Evolutionary conservation across 2,797 vertebrate genomes (phyloP), one percentile per base, ranked within the genome.

Genomic region (Helarctos malayanus): DNA sequence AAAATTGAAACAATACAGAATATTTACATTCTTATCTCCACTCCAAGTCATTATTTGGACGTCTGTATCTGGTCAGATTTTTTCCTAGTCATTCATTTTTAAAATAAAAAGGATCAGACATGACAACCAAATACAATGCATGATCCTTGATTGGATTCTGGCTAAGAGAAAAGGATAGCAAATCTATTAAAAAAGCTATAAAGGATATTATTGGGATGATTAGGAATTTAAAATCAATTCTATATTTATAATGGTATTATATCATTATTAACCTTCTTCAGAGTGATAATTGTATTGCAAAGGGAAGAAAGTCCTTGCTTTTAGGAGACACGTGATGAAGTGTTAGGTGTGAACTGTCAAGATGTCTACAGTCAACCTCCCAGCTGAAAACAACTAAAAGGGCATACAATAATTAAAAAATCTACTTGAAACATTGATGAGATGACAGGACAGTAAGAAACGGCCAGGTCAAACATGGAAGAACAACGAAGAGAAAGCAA

Each of bases 141-240:
- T 41, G 23, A 61, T n/a, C 21, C 19, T 52, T 49, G 68, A 88
- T 73, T 69, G 10, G 19, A 76, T 90, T 19, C 23, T 92, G 16
- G 41, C 10, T 68, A 45, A 79, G 8, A 81, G 73, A 32, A 75
- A 47, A 75, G 15, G 15, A 75, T 75, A 47, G 29, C 45, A 49
- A 75, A 16, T 75, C 23, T 75, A 29, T 75, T 0, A 3, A 75
- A 32, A 75, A 75, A 75, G 7, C 15, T 54, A 79, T 61, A n/a
- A 80, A 85, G 32, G 19, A 78, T 78, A 65, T 81, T 88, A 25
- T 80, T 94, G 45, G 13, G 29, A 35, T 35, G 41, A 41, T 13
- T 69, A 38, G 63, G 35, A 78, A 92, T 35, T 82, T 83, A 86
- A 82, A 94, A 59, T 92, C 15, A 38, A 87, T 82, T 94, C 23